A percentile compares a stretch with the other conserved stretches of the same genome.
These are phyloP conservation scores for Archips crataeganus DNA, from an alignment of 2,888 invertebrate species.

Conservation along the genomic window DNA sequence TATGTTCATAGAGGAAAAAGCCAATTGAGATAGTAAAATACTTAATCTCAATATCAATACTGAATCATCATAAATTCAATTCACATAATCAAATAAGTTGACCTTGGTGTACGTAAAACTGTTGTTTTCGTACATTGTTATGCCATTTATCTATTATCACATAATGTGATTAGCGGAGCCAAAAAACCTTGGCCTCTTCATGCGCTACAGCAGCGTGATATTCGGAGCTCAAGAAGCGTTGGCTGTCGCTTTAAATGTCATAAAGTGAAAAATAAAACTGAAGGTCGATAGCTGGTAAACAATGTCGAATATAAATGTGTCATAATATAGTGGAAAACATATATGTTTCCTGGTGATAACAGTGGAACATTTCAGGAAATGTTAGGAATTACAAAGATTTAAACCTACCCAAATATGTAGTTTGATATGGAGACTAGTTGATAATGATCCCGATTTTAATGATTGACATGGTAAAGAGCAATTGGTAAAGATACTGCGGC, in stretches of 20 bases:
- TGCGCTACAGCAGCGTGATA: no score
- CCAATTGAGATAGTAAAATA: not conserved
- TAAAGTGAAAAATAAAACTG: slow-evolving; percentile 35
- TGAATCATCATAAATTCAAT: slow-evolving; percentile 12
- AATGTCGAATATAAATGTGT: slow-evolving; percentile 30
- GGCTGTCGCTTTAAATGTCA: slow-evolving; percentile 28
- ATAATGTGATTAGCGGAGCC: slow-evolving; percentile 32
- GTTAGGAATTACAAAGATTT: not conserved
- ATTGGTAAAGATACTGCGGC: not conserved
- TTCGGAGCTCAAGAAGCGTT: not conserved
- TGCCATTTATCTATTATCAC: slow-evolving; percentile 33
- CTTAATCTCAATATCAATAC: slow-evolving; percentile 1
- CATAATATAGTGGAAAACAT: slow-evolving; percentile 33
- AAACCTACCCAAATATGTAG: not conserved
- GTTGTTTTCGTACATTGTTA: slow-evolving; percentile 29
- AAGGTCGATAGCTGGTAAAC: slow-evolving; percentile 35
- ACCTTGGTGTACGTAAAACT: slow-evolving; percentile 20
- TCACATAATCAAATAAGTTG: slow-evolving; percentile 18
- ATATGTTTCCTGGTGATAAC: slow-evolving; percentile 38
- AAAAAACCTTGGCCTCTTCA: slow-evolving; percentile 4
- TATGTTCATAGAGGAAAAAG: not conserved
- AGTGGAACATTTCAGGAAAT: slow-evolving; percentile 18
- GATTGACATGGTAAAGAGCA: not conserved
- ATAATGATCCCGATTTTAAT: not conserved
- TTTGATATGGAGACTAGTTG: not conserved